phyloP scores from a whole-genome alignment of 2,888 invertebrate genomes.

The Choristoneura rosaceana region DNA sequence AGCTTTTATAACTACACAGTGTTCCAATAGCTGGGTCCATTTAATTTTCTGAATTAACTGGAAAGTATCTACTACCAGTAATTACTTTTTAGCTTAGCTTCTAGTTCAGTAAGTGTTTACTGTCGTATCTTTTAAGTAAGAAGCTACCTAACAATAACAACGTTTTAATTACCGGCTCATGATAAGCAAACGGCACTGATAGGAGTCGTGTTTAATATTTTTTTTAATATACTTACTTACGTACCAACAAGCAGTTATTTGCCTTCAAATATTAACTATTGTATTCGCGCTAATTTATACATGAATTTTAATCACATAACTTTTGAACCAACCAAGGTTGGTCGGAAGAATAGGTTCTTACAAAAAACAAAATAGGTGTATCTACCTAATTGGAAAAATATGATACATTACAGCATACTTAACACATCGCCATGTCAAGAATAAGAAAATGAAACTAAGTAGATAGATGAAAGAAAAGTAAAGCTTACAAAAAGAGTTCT shows the following conservation, averaged over 20 bases:
- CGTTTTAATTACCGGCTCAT: slow-evolving; percentile 25
- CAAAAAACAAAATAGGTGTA: neutral
- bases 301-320: slow-evolving; percentile 27
- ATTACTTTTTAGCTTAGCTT: neutral
- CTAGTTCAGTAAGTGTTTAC: neutral
- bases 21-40: neutral
- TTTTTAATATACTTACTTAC: slow-evolving; percentile 3
- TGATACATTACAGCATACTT: neutral
- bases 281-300: slow-evolving; percentile 35
- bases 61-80: neutral
- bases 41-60: too few species aligned
- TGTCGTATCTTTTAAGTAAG: neutral
- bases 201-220: slow-evolving; percentile 18
- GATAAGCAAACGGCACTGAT: slow-evolving; percentile 35
- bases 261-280: slow-evolving; percentile 21
- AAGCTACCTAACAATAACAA: slow-evolving; percentile 12
- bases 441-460: neutral
- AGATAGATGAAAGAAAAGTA: neutral
- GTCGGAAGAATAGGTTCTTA: neutral
- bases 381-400: neutral
- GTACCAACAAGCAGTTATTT: slow-evolving; percentile 3
- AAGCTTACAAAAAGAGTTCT: slow-evolving; percentile 32
- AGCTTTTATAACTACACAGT: neutral
- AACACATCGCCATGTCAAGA: neutral
- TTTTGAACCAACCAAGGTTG: slow-evolving; percentile 13